Base-by-base conservation (phyloP, 2,113 vertebrate genomes). In the Mormyrus iriodes region DNA sequence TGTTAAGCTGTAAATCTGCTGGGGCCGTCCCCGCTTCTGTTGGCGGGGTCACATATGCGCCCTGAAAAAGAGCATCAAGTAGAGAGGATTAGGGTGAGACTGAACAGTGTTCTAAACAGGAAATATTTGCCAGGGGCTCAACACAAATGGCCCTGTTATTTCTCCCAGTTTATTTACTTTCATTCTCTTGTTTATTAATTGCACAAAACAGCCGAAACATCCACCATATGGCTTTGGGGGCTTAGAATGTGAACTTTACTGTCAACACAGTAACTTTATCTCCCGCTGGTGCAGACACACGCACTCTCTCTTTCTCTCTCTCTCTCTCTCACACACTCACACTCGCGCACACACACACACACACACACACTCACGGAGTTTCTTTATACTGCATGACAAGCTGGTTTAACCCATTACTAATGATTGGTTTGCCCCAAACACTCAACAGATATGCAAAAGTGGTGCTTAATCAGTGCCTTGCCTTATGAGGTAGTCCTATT, bases 81-180 rank as follows among this genome's bases (percentile, higher is more conserved):
- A 49, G 89, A 86, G 88, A 88, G 88, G 89, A 91, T 90, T 91
- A 88, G 88, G 73, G 48, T 89, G 69, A 90, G 86, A 90, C 39
- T 89, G 86, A 91, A 73, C 89, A 90, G 90, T 90, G 89, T 84
- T 89, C 90, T 89, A 90, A 90, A 91, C 52, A 88, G 90, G 88
- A 90, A 89, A 90, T 42, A 55, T 53, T 89, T 86, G 76, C 49
- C 69, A 90, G 90, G 49, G 88, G 48, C 88, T 85, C 52, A 31
- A 90, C 89, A 87, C 90, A 91, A 90, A 90, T 90, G 89, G 86
- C 88, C 51, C 15, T 49, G 65, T 86, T 82, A 86, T 89, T 91
- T 88, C 88, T 88, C 65, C 87, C 55, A 42, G 85, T 84, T 86
- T 89, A 90, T 90, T 90, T 90, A 88, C 48, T 89, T 88, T 90